Evolutionary conservation across 2,113 vertebrate genomes (phyloP).

Genomic region (Tursiops truncatus): DNA sequence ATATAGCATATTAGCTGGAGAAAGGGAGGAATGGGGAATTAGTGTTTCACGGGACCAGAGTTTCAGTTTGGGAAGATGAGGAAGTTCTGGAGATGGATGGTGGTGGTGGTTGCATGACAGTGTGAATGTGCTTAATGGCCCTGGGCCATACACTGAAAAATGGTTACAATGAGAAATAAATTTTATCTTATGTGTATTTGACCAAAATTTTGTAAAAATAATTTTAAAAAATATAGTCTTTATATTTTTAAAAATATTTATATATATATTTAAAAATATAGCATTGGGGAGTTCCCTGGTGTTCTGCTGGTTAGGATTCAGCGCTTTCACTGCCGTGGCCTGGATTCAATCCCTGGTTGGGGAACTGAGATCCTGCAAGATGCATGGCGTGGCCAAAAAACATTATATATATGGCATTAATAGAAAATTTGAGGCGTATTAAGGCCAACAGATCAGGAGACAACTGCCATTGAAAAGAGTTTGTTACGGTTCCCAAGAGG

Average conservation of each 20-base stretch:
- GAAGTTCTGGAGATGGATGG: background rate
- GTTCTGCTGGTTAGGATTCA: no score
- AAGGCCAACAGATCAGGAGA: background rate
- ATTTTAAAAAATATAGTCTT: no score
- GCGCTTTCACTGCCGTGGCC: no score
- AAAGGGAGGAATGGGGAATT: background rate
- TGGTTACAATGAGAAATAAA: background rate
- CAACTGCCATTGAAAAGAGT: background rate
- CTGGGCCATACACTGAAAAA: background rate
- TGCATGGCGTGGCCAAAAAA: no score
- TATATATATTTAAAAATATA: no score
- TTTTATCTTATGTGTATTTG: background rate
- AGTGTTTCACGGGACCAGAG: background rate
- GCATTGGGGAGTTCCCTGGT: background rate
- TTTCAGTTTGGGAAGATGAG: background rate
- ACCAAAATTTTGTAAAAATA: background rate
- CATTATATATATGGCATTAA: background rate
- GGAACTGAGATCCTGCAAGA: no score
- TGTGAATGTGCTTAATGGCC: rapidly evolving
- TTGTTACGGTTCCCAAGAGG: background rate
- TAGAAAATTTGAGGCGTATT: background rate
- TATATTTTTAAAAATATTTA: no score
- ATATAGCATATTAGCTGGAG: background rate
- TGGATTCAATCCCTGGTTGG: no score
- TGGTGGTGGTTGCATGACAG: no score